Conservation (phyloP, 2,113 vertebrate species). For the Gobio gobio region DNA sequence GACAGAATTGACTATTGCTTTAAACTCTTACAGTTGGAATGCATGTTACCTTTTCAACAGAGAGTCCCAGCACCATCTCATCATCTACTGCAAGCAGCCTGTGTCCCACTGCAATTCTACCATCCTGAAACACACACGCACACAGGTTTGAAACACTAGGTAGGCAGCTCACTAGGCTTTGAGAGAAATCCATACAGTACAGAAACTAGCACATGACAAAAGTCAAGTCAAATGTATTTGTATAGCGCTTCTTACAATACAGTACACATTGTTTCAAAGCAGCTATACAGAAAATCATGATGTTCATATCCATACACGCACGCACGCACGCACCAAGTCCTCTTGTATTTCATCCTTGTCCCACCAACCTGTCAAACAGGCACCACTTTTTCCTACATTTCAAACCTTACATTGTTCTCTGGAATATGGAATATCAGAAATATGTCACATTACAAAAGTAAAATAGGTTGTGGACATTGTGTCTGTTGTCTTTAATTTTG, state of each 20-base stretch:
- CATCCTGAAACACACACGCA: constrained; percentile 75
- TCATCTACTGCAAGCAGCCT: constrained; percentile 84
- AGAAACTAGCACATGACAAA: not conserved
- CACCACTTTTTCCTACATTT: not conserved
- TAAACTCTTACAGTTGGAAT: not conserved
- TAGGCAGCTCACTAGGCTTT: too few species aligned
- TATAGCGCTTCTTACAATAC: too few species aligned
- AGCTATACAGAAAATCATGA: too few species aligned
- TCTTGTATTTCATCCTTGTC: too few species aligned
- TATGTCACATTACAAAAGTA: not conserved
- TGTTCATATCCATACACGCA: too few species aligned
- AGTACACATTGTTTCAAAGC: not conserved
- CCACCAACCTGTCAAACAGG: too few species aligned
- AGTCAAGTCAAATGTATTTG: too few species aligned
- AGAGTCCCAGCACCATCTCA: constrained; percentile 81
- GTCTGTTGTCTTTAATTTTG: not conserved
- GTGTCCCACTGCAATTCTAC: constrained; percentile 82
- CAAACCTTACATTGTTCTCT: not conserved
- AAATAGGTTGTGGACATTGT: not conserved
- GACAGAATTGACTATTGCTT: not conserved
- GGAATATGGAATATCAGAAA: not conserved
- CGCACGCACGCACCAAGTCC: too few species aligned
- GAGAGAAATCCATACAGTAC: not conserved
- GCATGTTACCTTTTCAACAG: constrained; percentile 83
- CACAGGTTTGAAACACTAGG: not conserved